Base-by-base conservation (phyloP, 2,888 invertebrate genomes). In the Sarcophaga variegata region DNA sequence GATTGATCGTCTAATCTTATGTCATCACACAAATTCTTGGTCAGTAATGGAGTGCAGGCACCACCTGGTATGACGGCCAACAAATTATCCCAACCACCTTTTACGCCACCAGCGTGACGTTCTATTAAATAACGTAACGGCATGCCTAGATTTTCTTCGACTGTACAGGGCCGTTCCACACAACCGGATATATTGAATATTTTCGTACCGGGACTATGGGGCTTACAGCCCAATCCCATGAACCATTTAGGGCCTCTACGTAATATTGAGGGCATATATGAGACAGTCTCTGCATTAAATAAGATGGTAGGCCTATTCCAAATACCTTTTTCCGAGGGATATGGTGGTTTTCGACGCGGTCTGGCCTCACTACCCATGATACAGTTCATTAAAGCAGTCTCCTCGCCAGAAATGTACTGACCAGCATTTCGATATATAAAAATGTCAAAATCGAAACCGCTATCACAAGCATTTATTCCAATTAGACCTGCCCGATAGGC, bases 111-210 rank as follows among this genome's bases (percentile, higher is more conserved):
- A 4, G 98, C 97, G 93, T 99, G 99, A 37, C 95, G 94, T 93
- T 99, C 99, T 81, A 99, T 98, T 54, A 99, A 94, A 90, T 99
- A 98, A 90, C 96, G 97, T 81, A 99, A 94, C 0, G 98, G 97
- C 85, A 99, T 97, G 79, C 99, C 99, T 99, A 99, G 99, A 94
- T 99, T 99, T 92, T 99, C 99, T 93, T 99, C 99, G 0, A 99
- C 99, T 0, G 99, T 99, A 93, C 98, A 98, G 0, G 99, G 99
- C 66, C 96, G 97, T 92, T 98, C 98, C 2, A 99, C 99, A 92
- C 99, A 98, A 0, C 99, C 99, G 0, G 98, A 98, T 89, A 99
- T 99, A 93, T 98, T 99, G 94, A 96, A 99, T 70, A 99, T 94
- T 94, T 98, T 99, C 0, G 99, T 99, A 88, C 99, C 99, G 0